Evolutionary conservation across 2,888 invertebrate species (phyloP).

Genomic region (Rhagophthalmus giganteus): DNA sequence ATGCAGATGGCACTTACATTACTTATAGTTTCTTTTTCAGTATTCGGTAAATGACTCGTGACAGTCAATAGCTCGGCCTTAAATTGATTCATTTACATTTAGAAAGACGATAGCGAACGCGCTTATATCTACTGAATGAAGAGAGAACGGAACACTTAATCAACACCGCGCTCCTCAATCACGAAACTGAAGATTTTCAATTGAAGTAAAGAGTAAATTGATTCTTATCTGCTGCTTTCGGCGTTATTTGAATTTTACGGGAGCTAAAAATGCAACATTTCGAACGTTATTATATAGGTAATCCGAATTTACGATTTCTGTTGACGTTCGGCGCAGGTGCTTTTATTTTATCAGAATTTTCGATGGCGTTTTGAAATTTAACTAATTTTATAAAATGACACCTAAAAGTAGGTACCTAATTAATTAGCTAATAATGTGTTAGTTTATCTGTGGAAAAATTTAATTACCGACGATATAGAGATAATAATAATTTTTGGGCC

Average conservation of each 20-base stretch:
- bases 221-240: slow-evolving; percentile 22
- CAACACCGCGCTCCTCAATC: slow-evolving; percentile 29
- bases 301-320: background rate
- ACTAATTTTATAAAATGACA: too few relatives aligned
- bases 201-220: slow-evolving; percentile 26
- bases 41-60: slow-evolving; percentile 27
- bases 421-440: too few relatives aligned
- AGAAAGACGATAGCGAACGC: slow-evolving; percentile 29
- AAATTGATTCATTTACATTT: slow-evolving; percentile 32
- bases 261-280: background rate
- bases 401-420: too few relatives aligned
- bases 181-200: slow-evolving; percentile 26
- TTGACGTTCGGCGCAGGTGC: too few relatives aligned
- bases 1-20: background rate
- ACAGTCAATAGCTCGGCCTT: slow-evolving; percentile 27
- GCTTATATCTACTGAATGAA: slow-evolving; percentile 28
- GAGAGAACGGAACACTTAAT: slow-evolving; percentile 30
- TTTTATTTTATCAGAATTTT: too few relatives aligned
- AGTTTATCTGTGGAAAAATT: too few relatives aligned
- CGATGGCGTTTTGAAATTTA: too few relatives aligned
- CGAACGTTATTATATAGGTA: background rate
- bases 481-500: too few relatives aligned
- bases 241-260: background rate
- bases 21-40: slow-evolving; percentile 19
- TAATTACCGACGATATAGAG: too few relatives aligned